These are phyloP conservation scores for Cheilosia vulpina DNA, from an alignment of 2,888 invertebrate genomes.

Conservation along the genomic window DNA sequence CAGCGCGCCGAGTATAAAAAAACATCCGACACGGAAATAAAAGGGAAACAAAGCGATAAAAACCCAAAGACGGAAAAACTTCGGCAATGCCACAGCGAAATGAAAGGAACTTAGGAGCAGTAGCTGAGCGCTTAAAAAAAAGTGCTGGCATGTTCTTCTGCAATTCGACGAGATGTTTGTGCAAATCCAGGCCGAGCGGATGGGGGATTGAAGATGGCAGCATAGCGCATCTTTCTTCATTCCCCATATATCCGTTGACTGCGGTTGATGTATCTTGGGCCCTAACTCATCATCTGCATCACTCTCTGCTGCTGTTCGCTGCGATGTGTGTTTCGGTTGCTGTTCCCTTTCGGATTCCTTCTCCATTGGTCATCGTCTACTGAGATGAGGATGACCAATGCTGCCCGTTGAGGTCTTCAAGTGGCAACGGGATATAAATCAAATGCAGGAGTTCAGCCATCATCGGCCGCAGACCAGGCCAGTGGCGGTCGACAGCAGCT, in stretches of 20 bases:
- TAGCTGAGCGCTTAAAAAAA: constrained; percentile 35
- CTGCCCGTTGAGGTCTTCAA: constrained; percentile 59
- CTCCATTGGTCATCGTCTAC: constrained; percentile 66
- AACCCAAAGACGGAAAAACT: constrained; percentile 69
- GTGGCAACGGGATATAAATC: constrained; percentile 74
- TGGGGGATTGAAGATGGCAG: not conserved
- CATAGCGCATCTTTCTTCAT: constrained; percentile 25
- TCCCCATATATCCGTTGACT: constrained; percentile 11
- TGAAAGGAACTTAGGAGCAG: constrained; percentile 18
- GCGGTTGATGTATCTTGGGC: constrained; percentile 53
- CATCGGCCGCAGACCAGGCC: constrained; percentile 37
- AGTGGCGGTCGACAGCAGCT: constrained; percentile 7
- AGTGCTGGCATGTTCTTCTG: constrained; percentile 56
- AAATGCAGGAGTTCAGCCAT: constrained; percentile 70
- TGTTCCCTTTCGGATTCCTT: constrained; percentile 39
- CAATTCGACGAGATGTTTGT: constrained; percentile 65
- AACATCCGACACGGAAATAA: constrained; percentile 67
- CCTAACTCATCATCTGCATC: constrained; percentile 63
- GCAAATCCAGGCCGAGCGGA: constrained; percentile 62
- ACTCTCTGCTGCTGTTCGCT: constrained; percentile 21
- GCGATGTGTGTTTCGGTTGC: constrained; percentile 24
- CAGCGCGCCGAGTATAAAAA: constrained; percentile 37
- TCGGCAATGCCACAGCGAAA: constrained; percentile 63
- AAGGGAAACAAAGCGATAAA: constrained; percentile 68
- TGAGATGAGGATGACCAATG: constrained; percentile 64